Base-by-base conservation (phyloP, 2,888 invertebrate genomes). In the Stegophylla sp. region DNA sequence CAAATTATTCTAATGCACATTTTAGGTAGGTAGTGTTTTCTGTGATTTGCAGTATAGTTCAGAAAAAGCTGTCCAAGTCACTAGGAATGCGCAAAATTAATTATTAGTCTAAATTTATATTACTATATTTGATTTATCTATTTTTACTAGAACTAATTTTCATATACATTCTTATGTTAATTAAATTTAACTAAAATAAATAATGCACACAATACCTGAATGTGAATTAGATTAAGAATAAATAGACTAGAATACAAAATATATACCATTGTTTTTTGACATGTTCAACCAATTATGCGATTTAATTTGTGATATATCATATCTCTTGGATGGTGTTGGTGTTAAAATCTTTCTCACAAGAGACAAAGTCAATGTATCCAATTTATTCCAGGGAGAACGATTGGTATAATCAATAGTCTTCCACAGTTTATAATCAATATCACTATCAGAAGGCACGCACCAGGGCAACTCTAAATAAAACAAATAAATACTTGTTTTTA, bases 391-490 rank as follows among this genome's bases (percentile, higher is more conserved):
- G 0, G 95, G 94, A 12, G 91, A 90, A 73, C 88, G 87, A 59
- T 89, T 88, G 84, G 91, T 89, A 86, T 92, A 92, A 83, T 88
- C 88, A 84, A 91, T 89, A 82, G 89, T 90, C 85, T 90, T 91
- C 94, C 94, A 97, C 82, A 90, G 89, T 67, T 88, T 87, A 87
- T 91, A 97, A 85, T 95, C 94, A 82, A 87, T 85, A 86, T 93
- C 94, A 28, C 89, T 88, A 69, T 87, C 86, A 82, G 89, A 88
- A 9, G 98, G 94, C 86, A 93, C 92, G 88, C 96, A 94, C 98
- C 98, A 98, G 64, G 98, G 97, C 85, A 98, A 87, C 88, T 98
- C 97, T 96, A 88, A 23, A 87, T 85, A 82, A 82, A 77, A 82
- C 67, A 73, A 61, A 74, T 23, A 41, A 20, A 43, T 45, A n/a